Conservation (phyloP, 2,888 invertebrate species). For the Cistogaster globosa region DNA sequence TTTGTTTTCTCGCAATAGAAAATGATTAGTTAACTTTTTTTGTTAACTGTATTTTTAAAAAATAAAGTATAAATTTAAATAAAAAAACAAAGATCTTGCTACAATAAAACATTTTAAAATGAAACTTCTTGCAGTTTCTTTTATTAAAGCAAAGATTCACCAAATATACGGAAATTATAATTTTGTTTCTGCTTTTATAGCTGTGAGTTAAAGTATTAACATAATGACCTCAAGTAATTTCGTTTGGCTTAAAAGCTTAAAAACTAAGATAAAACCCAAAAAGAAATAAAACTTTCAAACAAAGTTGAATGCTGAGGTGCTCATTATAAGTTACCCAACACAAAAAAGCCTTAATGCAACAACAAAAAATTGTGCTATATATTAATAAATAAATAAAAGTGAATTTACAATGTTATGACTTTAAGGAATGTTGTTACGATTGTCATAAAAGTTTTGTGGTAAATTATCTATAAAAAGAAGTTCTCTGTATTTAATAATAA, state of each 20-base stretch:
- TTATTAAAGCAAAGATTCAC: constrained; percentile 18
- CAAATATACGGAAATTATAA: constrained; percentile 60
- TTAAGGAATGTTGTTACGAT: too few species aligned
- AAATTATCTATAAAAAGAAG: too few species aligned
- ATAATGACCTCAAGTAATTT: constrained; percentile 68
- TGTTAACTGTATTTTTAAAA: too few species aligned
- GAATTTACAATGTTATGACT: too few species aligned
- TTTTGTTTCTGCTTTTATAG: constrained; percentile 18
- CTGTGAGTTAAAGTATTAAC: constrained; percentile 54
- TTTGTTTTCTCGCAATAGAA: constrained; percentile 4
- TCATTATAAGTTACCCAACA: not conserved
- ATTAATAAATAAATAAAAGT: too few species aligned
- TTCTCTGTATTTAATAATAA: too few species aligned
- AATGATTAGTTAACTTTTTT: too few species aligned
- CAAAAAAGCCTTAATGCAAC: too few species aligned
- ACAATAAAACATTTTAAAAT: constrained; percentile 26
- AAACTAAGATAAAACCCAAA: not conserved
- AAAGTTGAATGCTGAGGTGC: constrained; percentile 1
- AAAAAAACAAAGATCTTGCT: too few species aligned
- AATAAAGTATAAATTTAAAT: too few species aligned
- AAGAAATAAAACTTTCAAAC: not conserved
- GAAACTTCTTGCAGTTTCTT: constrained; percentile 3
- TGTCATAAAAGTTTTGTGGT: too few species aligned
- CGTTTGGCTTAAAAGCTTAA: constrained; percentile 37
- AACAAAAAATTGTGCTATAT: too few species aligned